A percentile compares a stretch with the other conserved stretches of the same genome.
phyloP scores from a whole-genome alignment of 2,113 vertebrate genomes.

The Felis chaus region DNA sequence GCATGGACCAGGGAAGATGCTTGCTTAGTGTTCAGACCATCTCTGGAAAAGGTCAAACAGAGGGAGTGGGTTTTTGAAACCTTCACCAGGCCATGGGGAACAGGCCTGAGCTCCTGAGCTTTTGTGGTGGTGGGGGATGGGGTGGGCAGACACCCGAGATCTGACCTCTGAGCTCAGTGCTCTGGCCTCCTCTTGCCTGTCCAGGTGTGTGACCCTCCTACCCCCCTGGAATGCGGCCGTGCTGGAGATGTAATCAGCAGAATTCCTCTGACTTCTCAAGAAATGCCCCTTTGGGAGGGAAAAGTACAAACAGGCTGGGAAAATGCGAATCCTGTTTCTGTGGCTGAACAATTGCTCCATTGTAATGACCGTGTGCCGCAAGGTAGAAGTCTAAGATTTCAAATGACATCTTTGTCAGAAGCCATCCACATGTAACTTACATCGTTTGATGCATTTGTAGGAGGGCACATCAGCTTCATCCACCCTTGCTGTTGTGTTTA shows the following conservation, averaged over 20 bases:
- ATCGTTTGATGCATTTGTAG: neutral
- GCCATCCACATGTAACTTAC: neutral
- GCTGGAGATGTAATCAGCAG: slow-evolving; percentile 21
- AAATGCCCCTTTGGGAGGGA: slow-evolving; percentile 66
- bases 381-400: neutral
- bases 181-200: neutral
- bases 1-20: neutral
- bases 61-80: slow-evolving; percentile 45
- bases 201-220: slow-evolving; percentile 76
- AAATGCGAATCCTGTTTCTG: slow-evolving; percentile 36
- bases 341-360: slow-evolving; percentile 61
- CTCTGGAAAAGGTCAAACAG: slow-evolving; percentile 59
- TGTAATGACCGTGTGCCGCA: neutral
- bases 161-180: slow-evolving; percentile 47
- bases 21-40: neutral
- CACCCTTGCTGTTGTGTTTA: neutral
- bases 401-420: slow-evolving; percentile 27
- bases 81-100: neutral
- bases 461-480: neutral
- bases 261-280: slow-evolving; percentile 60
- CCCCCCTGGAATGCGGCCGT: slow-evolving; percentile 63
- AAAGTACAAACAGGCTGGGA: slow-evolving; percentile 47
- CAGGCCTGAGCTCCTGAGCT: neutral
- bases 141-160: neutral
- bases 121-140: neutral